Conservation (phyloP, 1,140 invertebrate species). For the Achatina immaculata region DNA sequence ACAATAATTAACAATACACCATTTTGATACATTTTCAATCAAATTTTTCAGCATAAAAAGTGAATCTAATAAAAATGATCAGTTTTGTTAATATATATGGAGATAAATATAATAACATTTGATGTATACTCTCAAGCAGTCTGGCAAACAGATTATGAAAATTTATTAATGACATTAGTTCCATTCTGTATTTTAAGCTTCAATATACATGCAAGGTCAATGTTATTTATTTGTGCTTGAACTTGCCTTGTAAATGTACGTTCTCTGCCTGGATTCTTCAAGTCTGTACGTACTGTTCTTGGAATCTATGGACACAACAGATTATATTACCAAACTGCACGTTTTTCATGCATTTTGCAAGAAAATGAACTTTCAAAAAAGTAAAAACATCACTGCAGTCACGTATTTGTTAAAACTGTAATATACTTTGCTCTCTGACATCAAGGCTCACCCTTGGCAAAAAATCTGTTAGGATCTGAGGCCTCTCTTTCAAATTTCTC, state of each 20-base stretch:
- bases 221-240: background rate
- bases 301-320: constrained; percentile 49
- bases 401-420: background rate
- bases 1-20: constrained; percentile 19
- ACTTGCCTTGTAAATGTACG: constrained; percentile 62
- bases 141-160: too few relatives aligned
- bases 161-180: too few relatives aligned
- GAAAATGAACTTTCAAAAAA: background rate
- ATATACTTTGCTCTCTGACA: too few relatives aligned
- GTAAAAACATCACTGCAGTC: too few relatives aligned
- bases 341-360: background rate
- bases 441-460: constrained; percentile 64
- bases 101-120: too few relatives aligned
- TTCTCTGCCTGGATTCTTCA: constrained; percentile 66
- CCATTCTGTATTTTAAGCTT: too few relatives aligned
- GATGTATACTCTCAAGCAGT: too few relatives aligned
- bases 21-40: too few relatives aligned
- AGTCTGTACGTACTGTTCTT: constrained; percentile 67
- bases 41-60: too few relatives aligned
- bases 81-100: too few relatives aligned
- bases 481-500: constrained; percentile 71
- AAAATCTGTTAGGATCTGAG: constrained; percentile 71
- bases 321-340: background rate
- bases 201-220: too few relatives aligned
- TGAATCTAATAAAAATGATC: too few relatives aligned